Evolutionary conservation across 1,140 invertebrate species (phyloP), one percentile per base, ranked within the genome.

Genomic region (Cydia fagiglandana): DNA sequence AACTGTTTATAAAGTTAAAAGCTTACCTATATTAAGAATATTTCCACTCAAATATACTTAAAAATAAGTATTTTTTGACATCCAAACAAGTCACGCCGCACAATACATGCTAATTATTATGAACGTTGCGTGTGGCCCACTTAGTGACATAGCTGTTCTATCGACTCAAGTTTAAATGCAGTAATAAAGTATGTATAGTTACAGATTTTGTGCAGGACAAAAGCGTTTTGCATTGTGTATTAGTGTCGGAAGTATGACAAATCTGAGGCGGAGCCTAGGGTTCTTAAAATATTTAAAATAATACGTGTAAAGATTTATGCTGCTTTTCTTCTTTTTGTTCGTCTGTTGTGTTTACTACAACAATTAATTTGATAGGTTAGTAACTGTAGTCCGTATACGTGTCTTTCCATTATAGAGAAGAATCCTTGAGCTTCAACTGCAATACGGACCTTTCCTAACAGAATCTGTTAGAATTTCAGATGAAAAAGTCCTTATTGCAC

Each of bases 51-150:
- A 53, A 53, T 47, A 53, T 53, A 53, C 13, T 15, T 1, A 17
- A 53, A 17, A 53, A 53, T n/a, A 17, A 17, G 5, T 53, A 7
- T n/a, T 53, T 53, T 53, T 17, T 53, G 50, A 53, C 15, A 50
- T 50, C 15, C 15, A 15, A 47, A 47, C 10, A 7, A 17, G 50
- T 53, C 50, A 53, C 4, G 50, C 15, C 50, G 15, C 4, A 53
- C 50, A 53, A 53, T 53, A 53, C 5, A 53, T 17, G 50, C 50
- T 53, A 53, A 53, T 53, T 53, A 53, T 53, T 53, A 53, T 53
- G 50, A 53, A 53, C 50, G 50, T 53, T 17, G 50, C n/a, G n/a
- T 53, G n/a, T 53, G 50, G 50, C 50, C 50, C 50, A 53, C 50
- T 53, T 53, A 17, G 50, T n/a, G 4, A 53, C 47, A 53, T 53